Evolutionary conservation across 2,888 invertebrate genomes (phyloP).

Genomic region (Cantharis rufa): DNA sequence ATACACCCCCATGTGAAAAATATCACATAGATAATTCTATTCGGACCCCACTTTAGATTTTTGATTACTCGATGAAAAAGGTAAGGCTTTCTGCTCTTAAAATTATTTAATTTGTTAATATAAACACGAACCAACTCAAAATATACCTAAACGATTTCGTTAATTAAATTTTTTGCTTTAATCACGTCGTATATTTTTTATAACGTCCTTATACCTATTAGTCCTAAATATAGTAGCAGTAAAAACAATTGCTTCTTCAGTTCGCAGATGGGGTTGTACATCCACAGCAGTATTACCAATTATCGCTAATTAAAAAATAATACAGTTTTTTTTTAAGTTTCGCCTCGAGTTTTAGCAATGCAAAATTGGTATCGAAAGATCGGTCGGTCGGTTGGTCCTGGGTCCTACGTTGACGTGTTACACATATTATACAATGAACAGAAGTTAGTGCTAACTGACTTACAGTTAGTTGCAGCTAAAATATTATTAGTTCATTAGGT

Average conservation of each 20-base stretch:
- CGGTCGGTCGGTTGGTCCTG: not conserved
- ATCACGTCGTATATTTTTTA: not conserved
- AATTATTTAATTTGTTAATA: not conserved
- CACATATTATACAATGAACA: not conserved
- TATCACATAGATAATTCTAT: conserved; percentile 32
- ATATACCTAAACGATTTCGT: not conserved
- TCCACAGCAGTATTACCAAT: not conserved
- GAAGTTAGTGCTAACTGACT: not conserved
- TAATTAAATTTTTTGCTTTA: not conserved
- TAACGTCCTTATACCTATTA: not conserved
- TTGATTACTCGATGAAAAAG: conserved; percentile 28
- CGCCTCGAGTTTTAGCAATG: not conserved
- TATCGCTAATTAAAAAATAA: not conserved
- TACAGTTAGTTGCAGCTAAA: not conserved
- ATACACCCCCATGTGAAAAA: conserved; percentile 33
- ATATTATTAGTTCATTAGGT: not conserved
- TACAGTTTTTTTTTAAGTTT: not conserved
- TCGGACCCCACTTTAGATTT: conserved; percentile 24
- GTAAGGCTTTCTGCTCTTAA: conserved; percentile 6
- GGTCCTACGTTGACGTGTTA: not conserved
- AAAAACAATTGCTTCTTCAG: not conserved
- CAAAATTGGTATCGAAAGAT: not conserved
- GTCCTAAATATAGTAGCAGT: not conserved
- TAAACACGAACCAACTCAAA: not conserved
- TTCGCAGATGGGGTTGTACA: not conserved